Conservation (phyloP, 2,888 invertebrate genomes). For the Achlya flavicornis region DNA sequence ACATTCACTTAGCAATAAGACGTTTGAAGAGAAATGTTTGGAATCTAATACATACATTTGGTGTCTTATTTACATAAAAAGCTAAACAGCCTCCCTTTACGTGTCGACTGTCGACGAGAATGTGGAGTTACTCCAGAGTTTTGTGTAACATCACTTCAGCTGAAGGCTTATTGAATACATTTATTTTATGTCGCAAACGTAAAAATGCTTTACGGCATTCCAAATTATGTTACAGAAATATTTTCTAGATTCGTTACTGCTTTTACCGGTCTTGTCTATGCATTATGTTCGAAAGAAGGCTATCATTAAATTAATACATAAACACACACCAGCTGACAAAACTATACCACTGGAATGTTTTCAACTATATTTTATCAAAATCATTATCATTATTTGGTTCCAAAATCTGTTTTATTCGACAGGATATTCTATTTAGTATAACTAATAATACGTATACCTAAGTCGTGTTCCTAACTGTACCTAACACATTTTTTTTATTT, state of each 20-base stretch:
- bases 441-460: too few species aligned
- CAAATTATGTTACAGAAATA: not conserved
- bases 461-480: too few species aligned
- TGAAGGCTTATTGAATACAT: conserved; percentile 9
- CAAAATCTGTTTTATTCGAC: too few species aligned
- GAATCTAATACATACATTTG: conserved; percentile 20
- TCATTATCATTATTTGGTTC: too few species aligned
- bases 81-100: conserved; percentile 13
- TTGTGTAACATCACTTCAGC: not conserved
- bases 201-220: conserved; percentile 4
- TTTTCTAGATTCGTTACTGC: not conserved
- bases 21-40: conserved; percentile 14
- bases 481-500: too few species aligned
- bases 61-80: conserved; percentile 24
- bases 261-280: too few species aligned
- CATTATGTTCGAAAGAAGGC: too few species aligned
- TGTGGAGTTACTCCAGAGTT: not conserved
- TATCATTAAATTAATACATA: too few species aligned
- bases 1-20: not conserved
- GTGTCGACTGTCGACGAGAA: conserved; percentile 4
- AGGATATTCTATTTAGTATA: too few species aligned
- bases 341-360: too few species aligned
- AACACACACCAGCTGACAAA: too few species aligned
- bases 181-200: conserved; percentile 11
- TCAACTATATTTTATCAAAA: too few species aligned